A percentile compares a stretch with the other conserved stretches of the same genome.
These are phyloP conservation scores for Poeciliopsis prolifica DNA, from an alignment of 2,113 vertebrate genomes.

Conservation along the genomic window DNA sequence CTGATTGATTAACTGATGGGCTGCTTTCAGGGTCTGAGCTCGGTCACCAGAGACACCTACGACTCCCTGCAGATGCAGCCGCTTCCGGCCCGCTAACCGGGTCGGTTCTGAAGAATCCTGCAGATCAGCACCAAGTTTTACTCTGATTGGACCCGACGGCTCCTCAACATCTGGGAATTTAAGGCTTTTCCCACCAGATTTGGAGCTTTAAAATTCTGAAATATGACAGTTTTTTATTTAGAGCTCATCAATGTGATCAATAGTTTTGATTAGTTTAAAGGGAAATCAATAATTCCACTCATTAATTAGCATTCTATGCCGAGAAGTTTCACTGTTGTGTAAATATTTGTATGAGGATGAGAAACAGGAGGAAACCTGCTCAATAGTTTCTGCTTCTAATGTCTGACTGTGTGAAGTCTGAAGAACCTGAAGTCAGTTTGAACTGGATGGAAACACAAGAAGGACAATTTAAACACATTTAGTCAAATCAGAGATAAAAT, in stretches of 20 bases:
- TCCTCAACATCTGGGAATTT: no score
- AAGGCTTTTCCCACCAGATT: no score
- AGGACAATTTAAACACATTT: not conserved
- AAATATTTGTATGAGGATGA: no score
- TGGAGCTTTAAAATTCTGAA: no score
- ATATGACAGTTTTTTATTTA: no score
- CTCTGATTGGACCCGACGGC: no score
- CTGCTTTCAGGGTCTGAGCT: conserved; percentile 83
- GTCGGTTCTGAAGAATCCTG: not conserved
- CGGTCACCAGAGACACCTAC: conserved; percentile 88
- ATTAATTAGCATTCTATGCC: not conserved
- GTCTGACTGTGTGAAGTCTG: not conserved
- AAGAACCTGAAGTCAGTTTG: not conserved
- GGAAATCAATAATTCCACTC: no score
- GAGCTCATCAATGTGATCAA: no score
- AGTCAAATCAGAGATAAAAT: not conserved
- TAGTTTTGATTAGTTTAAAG: no score
- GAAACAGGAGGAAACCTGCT: no score
- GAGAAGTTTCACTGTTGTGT: not conserved
- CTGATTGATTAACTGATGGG: not conserved
- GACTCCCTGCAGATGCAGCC: conserved; percentile 88
- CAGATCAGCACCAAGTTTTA: not conserved
- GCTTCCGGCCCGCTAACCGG: conserved; percentile 67
- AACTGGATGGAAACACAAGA: not conserved
- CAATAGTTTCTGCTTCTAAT: not conserved